These are phyloP conservation scores for Telenomus remus DNA, from an alignment of 1,140 invertebrate species.

Conservation along the genomic window DNA sequence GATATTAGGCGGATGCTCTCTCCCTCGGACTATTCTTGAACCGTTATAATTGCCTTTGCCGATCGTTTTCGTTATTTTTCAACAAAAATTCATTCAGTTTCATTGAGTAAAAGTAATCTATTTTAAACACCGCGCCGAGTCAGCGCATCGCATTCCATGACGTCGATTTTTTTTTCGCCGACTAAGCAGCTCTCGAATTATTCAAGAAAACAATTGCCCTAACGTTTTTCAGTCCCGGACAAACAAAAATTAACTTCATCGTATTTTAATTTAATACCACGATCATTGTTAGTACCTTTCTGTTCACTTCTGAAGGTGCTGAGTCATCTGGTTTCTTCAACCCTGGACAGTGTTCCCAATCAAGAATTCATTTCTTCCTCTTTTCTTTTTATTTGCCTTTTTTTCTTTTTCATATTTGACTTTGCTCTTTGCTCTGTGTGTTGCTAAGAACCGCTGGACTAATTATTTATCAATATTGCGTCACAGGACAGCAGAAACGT, in stretches of 20 bases:
- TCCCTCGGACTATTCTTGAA: slow-evolving; percentile 19
- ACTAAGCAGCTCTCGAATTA: slow-evolving; percentile 4
- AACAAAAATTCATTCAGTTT: slow-evolving; percentile 26
- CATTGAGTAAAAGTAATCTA: slow-evolving; percentile 27
- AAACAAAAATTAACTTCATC: too few species aligned
- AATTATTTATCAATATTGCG: slow-evolving; percentile 16
- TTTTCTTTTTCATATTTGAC: too few species aligned
- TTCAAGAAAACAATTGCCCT: slow-evolving; percentile 1
- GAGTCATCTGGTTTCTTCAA: too few species aligned
- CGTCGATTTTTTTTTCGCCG: slow-evolving; percentile 7
- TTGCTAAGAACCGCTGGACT: neutral
- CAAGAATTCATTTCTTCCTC: too few species aligned
- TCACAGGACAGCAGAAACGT: slow-evolving; percentile 4
- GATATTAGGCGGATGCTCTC: slow-evolving; percentile 15
- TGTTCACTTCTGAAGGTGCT: too few species aligned
- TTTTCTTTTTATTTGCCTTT: too few species aligned
- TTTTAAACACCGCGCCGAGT: slow-evolving; percentile 15
- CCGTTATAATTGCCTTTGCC: slow-evolving; percentile 20
- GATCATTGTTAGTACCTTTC: too few species aligned
- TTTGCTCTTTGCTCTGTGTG: too few species aligned
- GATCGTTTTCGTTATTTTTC: slow-evolving; percentile 20
- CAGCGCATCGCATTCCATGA: neutral
- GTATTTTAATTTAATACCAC: too few species aligned
- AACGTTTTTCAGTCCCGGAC: too few species aligned
- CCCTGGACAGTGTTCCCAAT: too few species aligned